These are phyloP conservation scores for Colaptes auratus DNA, from an alignment of 2,113 vertebrate genomes.

Conservation along the genomic window DNA sequence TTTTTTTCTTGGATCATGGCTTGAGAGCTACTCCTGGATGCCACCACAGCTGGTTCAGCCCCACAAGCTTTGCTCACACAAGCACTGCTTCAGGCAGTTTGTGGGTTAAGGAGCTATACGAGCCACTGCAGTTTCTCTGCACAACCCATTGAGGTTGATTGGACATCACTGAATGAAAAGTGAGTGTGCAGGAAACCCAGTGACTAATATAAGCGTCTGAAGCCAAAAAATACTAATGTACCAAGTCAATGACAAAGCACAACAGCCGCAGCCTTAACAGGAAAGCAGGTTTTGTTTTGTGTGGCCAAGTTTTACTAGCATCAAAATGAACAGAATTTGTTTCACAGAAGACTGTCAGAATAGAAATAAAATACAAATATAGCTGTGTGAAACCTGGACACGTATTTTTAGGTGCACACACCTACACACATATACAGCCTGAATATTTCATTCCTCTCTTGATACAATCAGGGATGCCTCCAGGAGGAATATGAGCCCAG, in stretches of 20 bases:
- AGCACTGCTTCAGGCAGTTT: fast-evolving
- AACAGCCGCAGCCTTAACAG: neutral
- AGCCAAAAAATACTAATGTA: neutral
- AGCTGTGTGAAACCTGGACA: conserved; percentile 25
- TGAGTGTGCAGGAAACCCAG: neutral
- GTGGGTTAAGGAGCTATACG: neutral
- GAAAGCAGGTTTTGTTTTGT: neutral
- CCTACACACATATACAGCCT: conserved; percentile 5
- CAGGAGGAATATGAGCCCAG: conserved; percentile 9
- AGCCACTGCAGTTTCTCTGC: neutral
- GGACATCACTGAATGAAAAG: conserved; percentile 11
- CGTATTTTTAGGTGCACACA: conserved; percentile 54
- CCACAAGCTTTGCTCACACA: neutral
- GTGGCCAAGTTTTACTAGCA: neutral
- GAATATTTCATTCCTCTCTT: neutral
- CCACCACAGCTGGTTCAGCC: neutral
- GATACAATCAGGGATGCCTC: conserved; percentile 1
- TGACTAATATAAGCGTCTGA: neutral
- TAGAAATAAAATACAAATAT: neutral
- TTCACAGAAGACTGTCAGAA: neutral
- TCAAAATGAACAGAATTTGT: conserved; percentile 9
- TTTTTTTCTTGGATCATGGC: neutral
- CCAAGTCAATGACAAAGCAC: neutral
- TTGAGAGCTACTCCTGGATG: neutral
- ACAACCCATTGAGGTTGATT: neutral